Base-by-base conservation (phyloP, 2,797 vertebrate genomes). In the Poeciliopsis paucimaculata region DNA sequence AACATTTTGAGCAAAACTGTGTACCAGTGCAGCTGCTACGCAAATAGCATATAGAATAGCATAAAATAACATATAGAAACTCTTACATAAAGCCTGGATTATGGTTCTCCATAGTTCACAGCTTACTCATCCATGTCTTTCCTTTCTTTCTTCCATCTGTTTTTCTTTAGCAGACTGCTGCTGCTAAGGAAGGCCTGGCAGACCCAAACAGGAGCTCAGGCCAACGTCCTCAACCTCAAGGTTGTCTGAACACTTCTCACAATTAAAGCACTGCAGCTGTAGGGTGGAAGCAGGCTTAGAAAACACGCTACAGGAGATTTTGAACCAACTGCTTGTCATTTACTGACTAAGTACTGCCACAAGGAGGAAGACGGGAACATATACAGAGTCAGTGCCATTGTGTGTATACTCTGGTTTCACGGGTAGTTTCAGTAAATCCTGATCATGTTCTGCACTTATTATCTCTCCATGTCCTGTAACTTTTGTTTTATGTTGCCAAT, bases 221-320 rank as follows among this genome's bases (percentile, higher is more conserved):
- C 88, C 97, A 98, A 94, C 97, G 97, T 81, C 97, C 97, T 90
- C 96, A 97, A 88, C 97, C 98, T 90, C 98, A 99, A 99, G 98
- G 98, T 99, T 97, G 96, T 97, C 96, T 97, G 94, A 97, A 97
- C 95, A 97, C 97, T 94, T 96, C 96, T 96, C 95, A 96, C 93
- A 97, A 95, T 97, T 97, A 97, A 94, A 96, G 94, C 72, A 62
- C 76, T 86, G 73, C 84, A 93, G 92, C 95, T 92, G 94, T 96
- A 95, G 96, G 94, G 93, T 95, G 96, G 91, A 97, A 96, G 94
- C 97, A 95, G 93, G 95, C 96, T 95, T 97, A 97, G 93, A 94
- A 95, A 94, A 95, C 94, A 89, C n/a, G 4, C 13, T 64, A 28
- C 60, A n/a, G 57, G 8, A 78, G 34, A 41, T 62, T 95, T 95